Evolutionary conservation across 2,113 vertebrate genomes (phyloP), one percentile per base, ranked within the genome.

Genomic region (Genyomyrus donnyi): DNA sequence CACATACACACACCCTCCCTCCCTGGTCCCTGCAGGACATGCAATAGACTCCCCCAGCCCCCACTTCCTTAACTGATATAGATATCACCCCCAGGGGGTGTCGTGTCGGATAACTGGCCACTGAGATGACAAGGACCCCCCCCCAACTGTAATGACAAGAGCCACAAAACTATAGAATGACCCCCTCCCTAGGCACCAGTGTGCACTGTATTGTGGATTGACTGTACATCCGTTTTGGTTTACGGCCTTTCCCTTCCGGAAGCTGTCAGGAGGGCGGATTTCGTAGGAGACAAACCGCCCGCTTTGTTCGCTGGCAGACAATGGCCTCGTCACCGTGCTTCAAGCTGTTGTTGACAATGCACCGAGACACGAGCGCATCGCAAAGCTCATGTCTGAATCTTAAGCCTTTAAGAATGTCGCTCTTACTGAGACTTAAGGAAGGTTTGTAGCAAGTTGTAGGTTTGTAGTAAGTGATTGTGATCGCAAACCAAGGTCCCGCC

Each of bases 21-120:
- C 70, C 87, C 21, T 62, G 74, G 53, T n/a, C 5, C 91, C 89
- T 52, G 39, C 56, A 62, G 91, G 93, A 31, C 49, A 52, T 50
- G 39, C 94, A 96, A 94, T 94, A 95, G 95, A 93, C 89, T 0
- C 89, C 62, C 88, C 91, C 91, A 92, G 89, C 90, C 91, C 86
- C 53, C 13, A 89, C 92, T 93, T 94, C 93, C 89, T 91, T 92
- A 90, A 88, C 91, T 94, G 94, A 95, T 94, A 94, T 94, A 93
- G 93, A 91, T 89, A 89, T 94, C 91, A 94, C 92, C 93, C 90
- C 85, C 31, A 74, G 58, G 90, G 87, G 24, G 88, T 58, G 58
- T 87, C 58, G 50, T 86, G 24, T 89, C 74, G 35, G 62, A 62
- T 77, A 31, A 87, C 58, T 62, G 17, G 46, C 42, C 45, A 77